Base-by-base conservation (phyloP, 2,888 invertebrate species). In the Himalopsyche kuldschensis region DNA sequence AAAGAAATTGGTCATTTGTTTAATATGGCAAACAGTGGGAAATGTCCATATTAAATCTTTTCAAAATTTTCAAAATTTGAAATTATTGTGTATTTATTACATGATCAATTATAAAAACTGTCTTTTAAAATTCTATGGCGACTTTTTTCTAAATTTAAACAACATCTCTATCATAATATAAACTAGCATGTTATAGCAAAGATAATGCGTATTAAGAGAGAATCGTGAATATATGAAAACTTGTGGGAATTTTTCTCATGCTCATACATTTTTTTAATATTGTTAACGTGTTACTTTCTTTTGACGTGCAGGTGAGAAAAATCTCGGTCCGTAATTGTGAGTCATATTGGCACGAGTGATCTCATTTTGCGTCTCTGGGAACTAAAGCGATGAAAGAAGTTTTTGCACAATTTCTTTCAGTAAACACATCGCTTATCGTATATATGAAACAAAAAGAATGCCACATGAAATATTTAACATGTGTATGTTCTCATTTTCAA, bases 271-370 rank as follows among this genome's bases (percentile, higher is more conserved):
- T 69, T 24, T 55, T 20, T 8, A 55, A 17, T 46, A 80, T 27
- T 77, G 78, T 83, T 84, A 47, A 10, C 32, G n/a, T 77, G 41
- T 80, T 75, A 83, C 83, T 83, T 83, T 78, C 82, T 79, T 82
- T 47, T 32, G 78, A 35, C 82, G 30, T 11, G 15, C 15, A 79
- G 46, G 82, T 82, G 82, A 78, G 79, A 82, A 47, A 82, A 77
- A 32, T 27, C 32, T 20, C 75, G 32, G 20, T 31, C 20, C 31
- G 75, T 79, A 82, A 82, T 79, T 35, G 27, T 79, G 31, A 31
- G 35, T 48, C 35, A 15, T 46, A 41, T 82, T 78, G 82, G 69
- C 75, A 78, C 35, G 55, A 78, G 30, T 78, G 82, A 32, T 55
- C 41, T 78, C 55, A 76, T 83, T 83, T 80, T 76, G 35, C 79